phyloP scores from a whole-genome alignment of 2,797 vertebrate species.

The Pyrocephalus nanus region DNA sequence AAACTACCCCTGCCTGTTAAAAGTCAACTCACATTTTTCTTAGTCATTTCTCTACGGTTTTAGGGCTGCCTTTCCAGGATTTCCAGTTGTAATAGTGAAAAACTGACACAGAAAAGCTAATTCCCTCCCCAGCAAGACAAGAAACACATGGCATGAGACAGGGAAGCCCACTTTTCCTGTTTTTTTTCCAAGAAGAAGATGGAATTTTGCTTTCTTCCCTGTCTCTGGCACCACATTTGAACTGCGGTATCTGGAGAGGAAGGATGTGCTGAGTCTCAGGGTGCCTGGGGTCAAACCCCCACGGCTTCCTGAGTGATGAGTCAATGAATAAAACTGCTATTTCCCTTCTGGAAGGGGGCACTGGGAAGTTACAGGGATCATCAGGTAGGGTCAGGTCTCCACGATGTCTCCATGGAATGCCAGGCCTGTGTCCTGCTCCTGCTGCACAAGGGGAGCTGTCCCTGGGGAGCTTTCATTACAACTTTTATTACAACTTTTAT shows the following conservation, averaged over 20 bases:
- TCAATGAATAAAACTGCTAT: not conserved
- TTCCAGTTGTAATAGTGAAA: not conserved
- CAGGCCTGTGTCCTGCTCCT: not conserved
- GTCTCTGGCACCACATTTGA: not conserved
- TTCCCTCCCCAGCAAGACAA: not conserved
- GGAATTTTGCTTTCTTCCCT: not conserved
- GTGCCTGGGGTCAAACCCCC: not conserved
- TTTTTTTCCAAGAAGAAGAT: not conserved
- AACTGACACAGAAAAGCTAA: not conserved
- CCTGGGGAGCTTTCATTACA: not conserved
- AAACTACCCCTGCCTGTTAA: not conserved
- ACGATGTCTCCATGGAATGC: not conserved
- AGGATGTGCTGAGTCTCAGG: constrained; percentile 20
- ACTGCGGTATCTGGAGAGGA: not conserved
- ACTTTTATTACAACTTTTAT: too few species aligned
- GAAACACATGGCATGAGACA: not conserved
- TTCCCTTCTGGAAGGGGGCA: not conserved
- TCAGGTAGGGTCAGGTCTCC: not conserved
- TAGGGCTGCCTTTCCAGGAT: not conserved
- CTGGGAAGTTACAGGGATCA: not conserved
- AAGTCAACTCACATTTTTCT: not conserved
- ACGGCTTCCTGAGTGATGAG: not conserved
- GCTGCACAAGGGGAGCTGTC: not conserved
- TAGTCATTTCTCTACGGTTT: not conserved
- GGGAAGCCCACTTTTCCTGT: constrained; percentile 21